phyloP scores from a whole-genome alignment of 2,888 invertebrate genomes.

The Nephrocerus scutellatus region DNA sequence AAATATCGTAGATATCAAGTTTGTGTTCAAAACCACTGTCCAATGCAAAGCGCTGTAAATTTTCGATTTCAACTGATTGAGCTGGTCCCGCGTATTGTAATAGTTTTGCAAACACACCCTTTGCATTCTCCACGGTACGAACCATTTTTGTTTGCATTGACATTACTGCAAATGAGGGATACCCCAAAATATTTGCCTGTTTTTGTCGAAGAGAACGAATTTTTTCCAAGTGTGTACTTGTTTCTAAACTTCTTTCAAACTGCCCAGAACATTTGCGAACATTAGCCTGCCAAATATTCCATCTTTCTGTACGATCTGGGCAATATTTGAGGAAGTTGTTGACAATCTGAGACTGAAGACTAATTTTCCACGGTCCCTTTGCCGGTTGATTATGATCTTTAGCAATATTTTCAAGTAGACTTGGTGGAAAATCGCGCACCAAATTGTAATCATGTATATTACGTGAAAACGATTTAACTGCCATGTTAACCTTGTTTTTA shows the following conservation, averaged over 20 bases:
- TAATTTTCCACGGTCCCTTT: conserved; percentile 78
- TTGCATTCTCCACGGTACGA: conserved; percentile 66
- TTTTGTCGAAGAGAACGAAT: conserved; percentile 62
- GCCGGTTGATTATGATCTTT: conserved; percentile 53
- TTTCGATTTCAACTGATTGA: conserved; percentile 67
- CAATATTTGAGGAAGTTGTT: conserved; percentile 78
- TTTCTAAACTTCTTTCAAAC: conserved; percentile 58
- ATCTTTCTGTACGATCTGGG: conserved; percentile 66
- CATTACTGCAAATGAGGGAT: conserved; percentile 71
- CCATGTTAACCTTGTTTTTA: conserved; percentile 59
- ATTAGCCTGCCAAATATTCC: conserved; percentile 79
- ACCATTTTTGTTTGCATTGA: conserved; percentile 94
- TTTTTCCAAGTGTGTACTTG: conserved; percentile 69
- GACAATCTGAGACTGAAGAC: conserved; percentile 66
- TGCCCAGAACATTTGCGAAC: conserved; percentile 61
- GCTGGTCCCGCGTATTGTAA: conserved; percentile 63
- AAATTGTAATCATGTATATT: conserved; percentile 59
- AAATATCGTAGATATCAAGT: conserved; percentile 76
- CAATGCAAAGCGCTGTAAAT: conserved; percentile 64
- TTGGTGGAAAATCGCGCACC: conserved; percentile 67
- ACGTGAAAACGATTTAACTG: conserved; percentile 61
- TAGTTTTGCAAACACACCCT: conserved; percentile 60
- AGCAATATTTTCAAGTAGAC: conserved; percentile 60
- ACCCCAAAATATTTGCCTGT: conserved; percentile 73
- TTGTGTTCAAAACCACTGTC: conserved; percentile 63